phyloP scores from a whole-genome alignment of 2,888 invertebrate species.

The Nycteola revayana region DNA sequence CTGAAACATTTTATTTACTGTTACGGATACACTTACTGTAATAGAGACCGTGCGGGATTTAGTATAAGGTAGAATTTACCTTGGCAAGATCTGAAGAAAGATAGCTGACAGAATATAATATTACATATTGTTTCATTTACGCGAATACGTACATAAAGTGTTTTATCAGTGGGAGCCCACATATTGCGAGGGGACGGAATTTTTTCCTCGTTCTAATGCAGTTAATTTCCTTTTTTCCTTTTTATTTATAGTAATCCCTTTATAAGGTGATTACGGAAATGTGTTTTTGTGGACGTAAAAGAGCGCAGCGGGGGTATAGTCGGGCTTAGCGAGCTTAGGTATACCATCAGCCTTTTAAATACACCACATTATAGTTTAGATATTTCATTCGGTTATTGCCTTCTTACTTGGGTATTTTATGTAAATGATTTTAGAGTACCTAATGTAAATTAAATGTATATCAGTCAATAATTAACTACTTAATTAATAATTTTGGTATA shows the following conservation, averaged over 20 bases:
- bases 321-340: slow-evolving; percentile 45
- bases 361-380: no score
- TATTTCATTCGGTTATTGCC: no score
- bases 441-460: no score
- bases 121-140: slow-evolving; percentile 75
- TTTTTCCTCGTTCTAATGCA: slow-evolving; percentile 77
- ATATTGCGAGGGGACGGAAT: slow-evolving; percentile 76
- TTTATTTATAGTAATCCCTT: slow-evolving; percentile 83
- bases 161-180: slow-evolving; percentile 80
- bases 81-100: slow-evolving; percentile 24
- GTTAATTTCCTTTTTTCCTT: slow-evolving; percentile 82
- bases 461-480: no score
- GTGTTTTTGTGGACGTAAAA: slow-evolving; percentile 81
- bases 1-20: no score
- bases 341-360: no score
- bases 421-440: no score
- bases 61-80: slow-evolving; percentile 32
- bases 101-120: slow-evolving; percentile 50
- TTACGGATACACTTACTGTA: no score
- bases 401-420: no score
- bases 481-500: no score
- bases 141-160: slow-evolving; percentile 69
- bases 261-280: slow-evolving; percentile 83
- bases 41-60: no score
- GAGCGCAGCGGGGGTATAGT: slow-evolving; percentile 72